phyloP scores from a whole-genome alignment of 2,888 invertebrate species.

The Limnephilus auricula region DNA sequence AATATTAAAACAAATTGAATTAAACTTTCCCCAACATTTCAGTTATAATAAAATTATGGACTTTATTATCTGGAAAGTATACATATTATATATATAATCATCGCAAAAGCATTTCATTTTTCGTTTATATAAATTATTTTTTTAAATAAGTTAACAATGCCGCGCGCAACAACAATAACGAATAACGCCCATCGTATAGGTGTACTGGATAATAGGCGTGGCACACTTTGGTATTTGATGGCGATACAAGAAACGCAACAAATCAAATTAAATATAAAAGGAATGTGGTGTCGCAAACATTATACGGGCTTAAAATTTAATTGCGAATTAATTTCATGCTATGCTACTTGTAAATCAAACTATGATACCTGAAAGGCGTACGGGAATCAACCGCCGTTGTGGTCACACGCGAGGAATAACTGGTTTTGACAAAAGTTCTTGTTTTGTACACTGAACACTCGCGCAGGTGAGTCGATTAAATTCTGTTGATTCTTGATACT shows the following conservation, averaged over 20 bases:
- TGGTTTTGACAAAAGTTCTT: not conserved
- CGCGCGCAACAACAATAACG: conserved; percentile 18
- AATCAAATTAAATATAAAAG: not conserved
- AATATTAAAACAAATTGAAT: not conserved
- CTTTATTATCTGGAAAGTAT: not conserved
- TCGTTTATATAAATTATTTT: not conserved
- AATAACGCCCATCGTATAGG: conserved; percentile 3
- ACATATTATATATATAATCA: not conserved
- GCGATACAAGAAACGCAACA: not conserved
- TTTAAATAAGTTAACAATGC: not conserved
- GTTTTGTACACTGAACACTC: not conserved
- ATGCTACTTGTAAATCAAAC: not conserved
- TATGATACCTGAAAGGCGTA: not conserved
- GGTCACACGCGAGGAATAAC: not conserved
- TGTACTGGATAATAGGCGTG: conserved; percentile 18
- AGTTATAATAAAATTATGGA: not conserved
- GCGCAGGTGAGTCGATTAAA: not conserved
- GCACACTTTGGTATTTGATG: conserved; percentile 12
- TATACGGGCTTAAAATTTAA: not conserved
- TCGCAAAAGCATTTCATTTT: not conserved
- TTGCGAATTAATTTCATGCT: not conserved
- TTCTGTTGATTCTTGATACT: not conserved
- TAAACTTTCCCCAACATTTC: not conserved
- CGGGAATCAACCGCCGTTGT: not conserved
- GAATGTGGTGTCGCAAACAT: not conserved